These are phyloP conservation scores for Lophura nycthemera DNA, from an alignment of 2,113 vertebrate genomes.

Conservation along the genomic window DNA sequence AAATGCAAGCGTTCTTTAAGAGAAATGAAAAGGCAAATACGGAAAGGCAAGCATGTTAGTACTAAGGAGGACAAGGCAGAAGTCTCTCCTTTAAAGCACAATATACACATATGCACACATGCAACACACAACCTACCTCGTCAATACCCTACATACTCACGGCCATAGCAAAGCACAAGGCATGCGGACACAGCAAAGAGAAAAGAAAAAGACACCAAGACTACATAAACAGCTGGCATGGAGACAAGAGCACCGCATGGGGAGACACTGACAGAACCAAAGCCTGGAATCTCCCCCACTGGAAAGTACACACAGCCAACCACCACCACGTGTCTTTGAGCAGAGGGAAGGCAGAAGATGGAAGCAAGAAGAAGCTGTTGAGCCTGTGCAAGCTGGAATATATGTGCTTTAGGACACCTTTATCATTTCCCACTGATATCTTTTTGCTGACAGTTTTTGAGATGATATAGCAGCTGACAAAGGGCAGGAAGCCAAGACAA, in stretches of 20 bases:
- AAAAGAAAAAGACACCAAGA: not conserved
- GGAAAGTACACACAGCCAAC: accelerated
- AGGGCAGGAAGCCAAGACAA: not conserved
- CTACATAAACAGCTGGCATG: not conserved
- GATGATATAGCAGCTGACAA: not conserved
- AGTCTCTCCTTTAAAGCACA: not conserved
- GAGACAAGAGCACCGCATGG: not conserved
- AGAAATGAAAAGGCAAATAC: not conserved
- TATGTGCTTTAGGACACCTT: not conserved
- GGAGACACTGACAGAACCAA: not conserved
- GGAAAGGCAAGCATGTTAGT: constrained; percentile 10
- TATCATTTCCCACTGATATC: accelerated
- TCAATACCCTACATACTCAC: not conserved
- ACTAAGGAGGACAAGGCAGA: not conserved
- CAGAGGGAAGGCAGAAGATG: not conserved
- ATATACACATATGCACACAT: not conserved
- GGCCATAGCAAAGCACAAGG: not conserved
- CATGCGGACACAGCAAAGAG: not conserved
- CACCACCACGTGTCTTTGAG: not conserved
- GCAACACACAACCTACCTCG: not conserved
- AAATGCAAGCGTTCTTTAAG: not conserved
- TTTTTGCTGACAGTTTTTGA: not conserved
- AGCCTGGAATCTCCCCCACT: constrained; percentile 22
- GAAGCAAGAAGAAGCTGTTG: not conserved
- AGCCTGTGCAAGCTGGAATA: not conserved